These are phyloP conservation scores for Cantharis flavilabris DNA, from an alignment of 2,888 invertebrate species.

Conservation along the genomic window DNA sequence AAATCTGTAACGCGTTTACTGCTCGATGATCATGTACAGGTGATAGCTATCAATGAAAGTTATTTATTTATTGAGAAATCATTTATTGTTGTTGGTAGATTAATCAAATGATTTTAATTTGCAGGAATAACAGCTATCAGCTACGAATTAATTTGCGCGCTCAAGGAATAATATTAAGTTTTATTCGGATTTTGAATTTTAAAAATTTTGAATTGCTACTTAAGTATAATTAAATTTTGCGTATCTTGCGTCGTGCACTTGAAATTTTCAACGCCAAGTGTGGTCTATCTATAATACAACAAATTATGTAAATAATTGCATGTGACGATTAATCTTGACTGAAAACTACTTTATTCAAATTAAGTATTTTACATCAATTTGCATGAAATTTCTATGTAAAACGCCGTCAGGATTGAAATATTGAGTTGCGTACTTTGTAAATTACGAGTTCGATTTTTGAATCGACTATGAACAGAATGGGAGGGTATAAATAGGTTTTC, in stretches of 20 bases:
- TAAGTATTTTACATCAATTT: background rate
- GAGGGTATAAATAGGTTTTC: too few relatives aligned
- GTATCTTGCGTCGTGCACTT: background rate
- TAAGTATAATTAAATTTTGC: background rate
- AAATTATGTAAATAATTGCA: background rate
- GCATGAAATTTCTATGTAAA: background rate
- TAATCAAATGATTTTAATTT: background rate
- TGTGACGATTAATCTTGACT: background rate
- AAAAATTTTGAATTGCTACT: background rate
- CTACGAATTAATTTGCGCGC: background rate
- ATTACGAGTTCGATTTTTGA: background rate
- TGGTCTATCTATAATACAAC: background rate
- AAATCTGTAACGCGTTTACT: background rate
- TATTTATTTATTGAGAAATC: background rate
- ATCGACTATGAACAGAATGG: background rate
- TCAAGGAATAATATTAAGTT: background rate
- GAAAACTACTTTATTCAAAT: background rate
- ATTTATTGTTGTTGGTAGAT: background rate
- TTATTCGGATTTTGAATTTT: too few relatives aligned
- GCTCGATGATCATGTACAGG: background rate
- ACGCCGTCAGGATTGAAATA: background rate
- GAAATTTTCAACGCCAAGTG: background rate
- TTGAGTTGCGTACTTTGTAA: background rate
- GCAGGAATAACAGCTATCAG: background rate
- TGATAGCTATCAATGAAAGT: background rate